These are phyloP conservation scores for Delichon dasypus DNA, from an alignment of 2,797 vertebrate genomes.

Conservation along the genomic window DNA sequence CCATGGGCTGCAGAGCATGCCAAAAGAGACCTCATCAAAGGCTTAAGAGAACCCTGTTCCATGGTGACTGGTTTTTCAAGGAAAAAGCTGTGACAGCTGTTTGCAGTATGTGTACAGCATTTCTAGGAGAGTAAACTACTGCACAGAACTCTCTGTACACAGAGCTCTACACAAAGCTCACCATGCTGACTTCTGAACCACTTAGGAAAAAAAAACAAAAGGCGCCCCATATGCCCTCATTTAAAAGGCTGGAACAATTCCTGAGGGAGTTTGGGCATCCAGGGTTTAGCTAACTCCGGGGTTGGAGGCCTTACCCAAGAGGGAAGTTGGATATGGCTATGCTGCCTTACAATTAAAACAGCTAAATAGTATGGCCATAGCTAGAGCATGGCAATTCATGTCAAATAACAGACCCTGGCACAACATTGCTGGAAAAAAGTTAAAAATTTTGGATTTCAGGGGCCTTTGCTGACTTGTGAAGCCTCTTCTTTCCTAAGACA, in stretches of 20 bases:
- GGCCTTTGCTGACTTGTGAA: not conserved
- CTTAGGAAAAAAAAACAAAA: not conserved
- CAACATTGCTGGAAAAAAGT: not conserved
- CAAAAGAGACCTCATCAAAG: not conserved
- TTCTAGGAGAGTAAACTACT: not conserved
- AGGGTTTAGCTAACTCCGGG: not conserved
- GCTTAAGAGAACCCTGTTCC: not conserved
- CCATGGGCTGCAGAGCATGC: not conserved
- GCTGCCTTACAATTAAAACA: not conserved
- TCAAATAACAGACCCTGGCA: not conserved
- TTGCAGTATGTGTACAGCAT: rapidly evolving
- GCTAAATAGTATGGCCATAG: not conserved
- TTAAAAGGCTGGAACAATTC: not conserved
- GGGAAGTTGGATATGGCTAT: not conserved
- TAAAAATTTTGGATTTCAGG: not conserved
- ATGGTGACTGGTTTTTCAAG: not conserved
- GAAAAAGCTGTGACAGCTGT: not conserved
- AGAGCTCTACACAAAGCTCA: not conserved
- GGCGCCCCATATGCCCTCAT: rapidly evolving
- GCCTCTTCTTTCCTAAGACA: not conserved
- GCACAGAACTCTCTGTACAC: not conserved
- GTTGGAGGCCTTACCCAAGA: not conserved
- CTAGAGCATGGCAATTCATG: not conserved
- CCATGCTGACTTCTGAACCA: not conserved
- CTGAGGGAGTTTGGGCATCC: not conserved